phyloP scores from a whole-genome alignment of 2,113 vertebrate species.

The Irena cyanogastra region DNA sequence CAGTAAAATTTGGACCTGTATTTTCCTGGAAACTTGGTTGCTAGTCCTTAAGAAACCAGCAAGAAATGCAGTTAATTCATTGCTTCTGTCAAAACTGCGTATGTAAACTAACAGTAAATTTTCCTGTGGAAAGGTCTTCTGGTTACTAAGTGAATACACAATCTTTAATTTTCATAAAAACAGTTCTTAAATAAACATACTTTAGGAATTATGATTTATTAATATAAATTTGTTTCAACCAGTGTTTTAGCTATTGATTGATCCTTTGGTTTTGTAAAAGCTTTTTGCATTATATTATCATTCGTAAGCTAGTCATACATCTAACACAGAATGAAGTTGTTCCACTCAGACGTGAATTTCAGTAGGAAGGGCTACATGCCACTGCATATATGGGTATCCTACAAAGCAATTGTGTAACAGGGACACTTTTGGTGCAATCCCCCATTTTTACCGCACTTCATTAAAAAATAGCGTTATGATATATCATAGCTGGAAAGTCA shows the following conservation, averaged over 20 bases:
- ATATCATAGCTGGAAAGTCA: background rate
- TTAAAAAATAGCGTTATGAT: background rate
- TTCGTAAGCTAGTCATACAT: background rate
- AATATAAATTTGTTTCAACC: background rate
- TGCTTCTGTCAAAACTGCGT: background rate
- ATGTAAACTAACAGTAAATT: background rate
- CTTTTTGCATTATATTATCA: background rate
- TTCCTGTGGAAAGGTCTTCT: background rate
- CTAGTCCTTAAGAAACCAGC: background rate
- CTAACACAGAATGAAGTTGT: background rate
- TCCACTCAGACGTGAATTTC: background rate
- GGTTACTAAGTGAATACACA: background rate
- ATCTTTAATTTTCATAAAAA: background rate
- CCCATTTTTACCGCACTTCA: background rate
- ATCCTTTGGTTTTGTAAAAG: background rate
- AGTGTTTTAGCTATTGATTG: background rate
- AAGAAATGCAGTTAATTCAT: background rate
- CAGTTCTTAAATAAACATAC: background rate
- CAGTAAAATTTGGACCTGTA: background rate
- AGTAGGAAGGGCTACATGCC: background rate
- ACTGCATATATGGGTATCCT: background rate
- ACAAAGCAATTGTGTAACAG: fast-evolving
- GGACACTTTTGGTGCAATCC: too few species aligned
- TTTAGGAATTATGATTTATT: background rate
- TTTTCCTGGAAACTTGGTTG: background rate